A percentile compares a stretch with the other conserved stretches of the same genome.
These are phyloP conservation scores for Plemyria rubiginata DNA, from an alignment of 2,888 invertebrate species.

Conservation along the genomic window DNA sequence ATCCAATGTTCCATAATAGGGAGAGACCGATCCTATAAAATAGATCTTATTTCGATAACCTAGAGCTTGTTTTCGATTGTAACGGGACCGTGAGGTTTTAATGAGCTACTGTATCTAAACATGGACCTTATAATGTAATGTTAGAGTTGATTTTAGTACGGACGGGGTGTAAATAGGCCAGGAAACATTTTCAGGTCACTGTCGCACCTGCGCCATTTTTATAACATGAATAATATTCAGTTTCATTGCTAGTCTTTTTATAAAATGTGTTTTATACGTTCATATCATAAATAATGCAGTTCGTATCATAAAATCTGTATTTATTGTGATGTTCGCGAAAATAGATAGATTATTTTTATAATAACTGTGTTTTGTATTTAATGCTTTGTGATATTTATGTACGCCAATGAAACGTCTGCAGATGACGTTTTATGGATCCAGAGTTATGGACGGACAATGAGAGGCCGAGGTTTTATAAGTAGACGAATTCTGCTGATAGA, in stretches of 20 bases:
- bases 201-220: slow-evolving; percentile 40
- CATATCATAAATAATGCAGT: slow-evolving; percentile 31
- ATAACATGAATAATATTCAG: slow-evolving; percentile 28
- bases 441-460: too few relatives aligned
- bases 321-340: slow-evolving; percentile 12
- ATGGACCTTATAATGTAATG: slow-evolving; percentile 15
- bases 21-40: slow-evolving; percentile 9
- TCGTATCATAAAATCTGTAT: slow-evolving; percentile 10
- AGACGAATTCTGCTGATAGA: too few relatives aligned
- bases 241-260: slow-evolving; percentile 17
- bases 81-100: slow-evolving; percentile 9
- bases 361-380: slow-evolving; percentile 1
- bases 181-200: slow-evolving; percentile 42
- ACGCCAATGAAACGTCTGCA: too few relatives aligned
- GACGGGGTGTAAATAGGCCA: slow-evolving; percentile 35
- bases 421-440: too few relatives aligned
- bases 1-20: slow-evolving; percentile 23
- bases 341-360: slow-evolving; percentile 1
- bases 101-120: slow-evolving; percentile 25
- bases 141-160: slow-evolving; percentile 30
- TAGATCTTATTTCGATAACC: neutral
- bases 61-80: slow-evolving; percentile 24
- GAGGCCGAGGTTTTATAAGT: too few relatives aligned
- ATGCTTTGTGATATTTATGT: too few relatives aligned
- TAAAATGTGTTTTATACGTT: slow-evolving; percentile 10